Evolutionary conservation across 2,113 vertebrate species (phyloP), one percentile per base, ranked within the genome.

Genomic region (Dromaius novaehollandiae): DNA sequence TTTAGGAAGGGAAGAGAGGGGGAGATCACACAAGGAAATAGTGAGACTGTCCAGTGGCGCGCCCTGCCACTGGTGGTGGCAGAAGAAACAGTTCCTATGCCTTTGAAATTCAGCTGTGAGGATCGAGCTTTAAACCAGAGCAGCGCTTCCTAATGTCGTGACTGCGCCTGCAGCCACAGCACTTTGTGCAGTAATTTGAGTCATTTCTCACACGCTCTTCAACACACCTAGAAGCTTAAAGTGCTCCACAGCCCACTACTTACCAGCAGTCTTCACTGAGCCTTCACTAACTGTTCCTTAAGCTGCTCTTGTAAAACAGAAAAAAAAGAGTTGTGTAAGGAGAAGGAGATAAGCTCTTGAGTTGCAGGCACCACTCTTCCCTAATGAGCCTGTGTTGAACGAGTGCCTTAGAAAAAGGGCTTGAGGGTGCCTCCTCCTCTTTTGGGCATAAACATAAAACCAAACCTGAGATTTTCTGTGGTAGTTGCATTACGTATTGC

Each of bases 91-190:
- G 44, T 38, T 53, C 8, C 8, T 15, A 30, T 50, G 34, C 5
- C 26, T 74, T 86, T 65, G 19, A 22, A 73, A 77, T 83, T 74
- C n/a, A 70, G 2, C 36, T 89, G 56, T 46, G 63, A 80, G 48
- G 38, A 17, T 20, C 10, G 73, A n/a, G 5, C 28, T 7, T 63
- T 81, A 58, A 66, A 56, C 9, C 53, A 51, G 44, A 48, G 42
- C 61, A 51, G 2, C 19, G 21, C 8, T 24, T 20, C 42, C 19
- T 46, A 36, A 65, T 25, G 11, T 18, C 0, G 0, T 44, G 12
- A 19, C 71, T 30, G 25, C 56, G 65, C n/a, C 17, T 36, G 42
- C 28, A 86, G 46, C 9, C 3, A 4, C 63, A 34, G 19, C 19
- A 13, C 20, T 85, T 68, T 46, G 25, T 61, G 26, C 19, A 65